These are phyloP conservation scores for Ophioderma brevispina DNA, from an alignment of 35 echinoderm and acorn worm species.

Conservation along the genomic window DNA sequence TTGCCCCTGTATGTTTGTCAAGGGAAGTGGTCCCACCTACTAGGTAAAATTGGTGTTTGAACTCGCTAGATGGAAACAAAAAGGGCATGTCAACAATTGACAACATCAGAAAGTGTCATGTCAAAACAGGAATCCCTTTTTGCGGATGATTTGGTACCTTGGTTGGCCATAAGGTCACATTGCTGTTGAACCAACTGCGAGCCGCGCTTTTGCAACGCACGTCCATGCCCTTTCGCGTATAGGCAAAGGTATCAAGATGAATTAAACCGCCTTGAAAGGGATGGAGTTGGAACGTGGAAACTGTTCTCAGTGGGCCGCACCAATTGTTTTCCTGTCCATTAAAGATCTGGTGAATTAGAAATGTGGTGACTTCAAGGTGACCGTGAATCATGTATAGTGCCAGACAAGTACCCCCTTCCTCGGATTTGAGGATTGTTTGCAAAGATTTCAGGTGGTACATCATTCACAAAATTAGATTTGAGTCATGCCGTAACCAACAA, in stretches of 20 bases:
- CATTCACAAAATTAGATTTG: not conserved
- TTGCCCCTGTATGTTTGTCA: not conserved
- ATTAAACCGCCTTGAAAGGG: not conserved
- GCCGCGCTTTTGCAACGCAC: not conserved
- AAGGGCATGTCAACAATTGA: not conserved
- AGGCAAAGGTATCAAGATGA: not conserved
- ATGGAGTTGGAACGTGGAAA: not conserved
- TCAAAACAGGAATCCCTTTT: not conserved
- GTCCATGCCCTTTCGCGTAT: not conserved
- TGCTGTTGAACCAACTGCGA: not conserved
- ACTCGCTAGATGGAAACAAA: not conserved
- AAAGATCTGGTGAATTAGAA: not conserved
- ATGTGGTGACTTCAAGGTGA: not conserved
- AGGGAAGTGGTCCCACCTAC: not conserved
- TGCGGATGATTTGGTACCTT: not conserved
- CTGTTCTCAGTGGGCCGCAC: not conserved
- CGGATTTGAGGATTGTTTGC: constrained; percentile 1
- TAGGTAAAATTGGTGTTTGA: not conserved
- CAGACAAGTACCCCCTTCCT: not conserved
- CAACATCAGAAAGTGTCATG: not conserved
- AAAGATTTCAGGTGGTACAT: not conserved
- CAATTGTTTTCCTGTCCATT: not conserved
- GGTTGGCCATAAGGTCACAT: not conserved
- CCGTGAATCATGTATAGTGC: not conserved
- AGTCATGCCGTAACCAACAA: not conserved